phyloP scores from a whole-genome alignment of 1,140 invertebrate genomes.

The Halesus radiatus region DNA sequence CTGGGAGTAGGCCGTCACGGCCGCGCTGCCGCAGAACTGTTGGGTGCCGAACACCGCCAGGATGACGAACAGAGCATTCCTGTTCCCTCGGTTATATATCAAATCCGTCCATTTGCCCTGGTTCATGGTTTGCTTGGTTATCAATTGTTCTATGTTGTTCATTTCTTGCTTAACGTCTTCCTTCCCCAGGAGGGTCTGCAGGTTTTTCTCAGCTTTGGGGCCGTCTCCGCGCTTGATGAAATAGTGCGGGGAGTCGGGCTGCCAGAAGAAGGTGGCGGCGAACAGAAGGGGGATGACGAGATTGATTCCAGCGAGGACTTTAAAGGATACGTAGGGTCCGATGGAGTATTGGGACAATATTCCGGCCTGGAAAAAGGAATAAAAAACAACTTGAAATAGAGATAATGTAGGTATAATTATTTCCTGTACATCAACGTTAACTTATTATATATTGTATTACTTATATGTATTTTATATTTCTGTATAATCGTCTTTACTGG shows the following conservation, averaged over 20 bases:
- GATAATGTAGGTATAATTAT: no score
- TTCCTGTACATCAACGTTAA: no score
- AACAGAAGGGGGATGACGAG: constrained; percentile 70
- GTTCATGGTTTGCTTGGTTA: constrained; percentile 71
- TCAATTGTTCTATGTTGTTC: constrained; percentile 73
- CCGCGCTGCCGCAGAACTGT: constrained; percentile 81
- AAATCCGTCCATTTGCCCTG: constrained; percentile 72
- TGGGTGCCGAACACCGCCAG: constrained; percentile 78
- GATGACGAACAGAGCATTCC: constrained; percentile 74
- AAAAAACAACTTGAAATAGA: not conserved
- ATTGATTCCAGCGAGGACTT: constrained; percentile 71
- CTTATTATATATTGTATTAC: no score
- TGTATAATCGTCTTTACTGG: no score
- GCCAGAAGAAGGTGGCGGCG: constrained; percentile 69
- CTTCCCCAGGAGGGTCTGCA: constrained; percentile 66
- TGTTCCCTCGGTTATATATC: constrained; percentile 73
- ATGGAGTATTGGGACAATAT: constrained; percentile 78
- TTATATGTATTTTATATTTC: no score
- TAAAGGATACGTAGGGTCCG: constrained; percentile 73
- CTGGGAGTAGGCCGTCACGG: constrained; percentile 81
- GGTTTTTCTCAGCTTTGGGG: constrained; percentile 67
- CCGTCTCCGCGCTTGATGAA: constrained; percentile 69
- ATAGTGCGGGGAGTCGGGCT: constrained; percentile 74
- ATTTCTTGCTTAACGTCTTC: constrained; percentile 75
- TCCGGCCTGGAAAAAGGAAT: constrained; percentile 71